phyloP scores from a whole-genome alignment of 2,113 vertebrate genomes.

The Dascyllus trimaculatus region DNA sequence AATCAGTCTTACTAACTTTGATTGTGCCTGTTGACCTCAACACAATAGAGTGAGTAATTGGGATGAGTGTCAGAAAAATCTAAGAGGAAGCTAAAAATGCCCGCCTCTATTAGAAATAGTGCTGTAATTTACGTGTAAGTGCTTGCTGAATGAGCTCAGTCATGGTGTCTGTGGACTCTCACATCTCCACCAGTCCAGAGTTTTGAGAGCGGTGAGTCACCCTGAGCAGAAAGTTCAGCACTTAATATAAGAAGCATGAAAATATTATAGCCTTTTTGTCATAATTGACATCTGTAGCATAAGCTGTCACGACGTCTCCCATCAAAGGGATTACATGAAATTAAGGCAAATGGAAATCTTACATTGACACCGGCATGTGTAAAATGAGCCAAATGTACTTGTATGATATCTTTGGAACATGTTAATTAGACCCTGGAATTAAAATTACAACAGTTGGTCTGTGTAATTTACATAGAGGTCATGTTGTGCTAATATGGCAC shows the following conservation, averaged over 20 bases:
- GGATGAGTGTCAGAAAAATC: not conserved
- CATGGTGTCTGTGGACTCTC: conserved; percentile 7
- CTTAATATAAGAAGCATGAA: conserved; percentile 36
- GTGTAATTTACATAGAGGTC: conserved; percentile 88
- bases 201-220: conserved; percentile 37
- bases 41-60: not conserved
- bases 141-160: conserved; percentile 12
- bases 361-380: conserved; percentile 70
- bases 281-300: conserved; percentile 38
- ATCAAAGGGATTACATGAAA: conserved; percentile 52
- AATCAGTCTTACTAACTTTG: not conserved
- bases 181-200: conserved; percentile 18
- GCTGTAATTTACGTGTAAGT: conserved; percentile 33
- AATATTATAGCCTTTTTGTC: conserved; percentile 42
- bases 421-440: conserved; percentile 71
- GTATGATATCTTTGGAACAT: conserved; percentile 78
- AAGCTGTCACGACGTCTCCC: conserved; percentile 18
- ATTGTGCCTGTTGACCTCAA: conserved; percentile 28
- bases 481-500: conserved; percentile 90
- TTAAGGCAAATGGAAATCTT: conserved; percentile 45
- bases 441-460: conserved; percentile 84
- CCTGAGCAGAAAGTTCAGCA: conserved; percentile 43
- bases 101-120: conserved; percentile 16
- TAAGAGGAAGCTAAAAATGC: not conserved
- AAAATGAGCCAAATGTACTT: conserved; percentile 76